Conservation (phyloP, 2,113 vertebrate species). For the Melospiza georgiana region DNA sequence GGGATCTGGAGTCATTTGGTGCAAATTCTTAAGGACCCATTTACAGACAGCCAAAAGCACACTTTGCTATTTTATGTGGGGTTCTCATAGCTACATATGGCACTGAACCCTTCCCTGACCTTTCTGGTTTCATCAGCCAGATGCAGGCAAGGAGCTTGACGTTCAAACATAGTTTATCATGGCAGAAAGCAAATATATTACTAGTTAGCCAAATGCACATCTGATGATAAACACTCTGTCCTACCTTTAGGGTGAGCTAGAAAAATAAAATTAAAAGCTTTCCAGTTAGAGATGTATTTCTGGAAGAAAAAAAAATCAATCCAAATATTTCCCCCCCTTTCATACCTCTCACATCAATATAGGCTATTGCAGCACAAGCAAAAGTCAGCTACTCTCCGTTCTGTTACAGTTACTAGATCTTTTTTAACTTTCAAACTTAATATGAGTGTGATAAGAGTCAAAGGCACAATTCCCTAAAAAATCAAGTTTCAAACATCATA, state of each 20-base stretch:
- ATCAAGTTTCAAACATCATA: background rate
- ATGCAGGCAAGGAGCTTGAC: background rate
- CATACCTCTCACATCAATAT: background rate
- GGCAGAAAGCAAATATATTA: background rate
- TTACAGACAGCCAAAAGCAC: background rate
- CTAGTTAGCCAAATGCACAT: background rate
- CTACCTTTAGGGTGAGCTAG: background rate
- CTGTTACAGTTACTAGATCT: background rate
- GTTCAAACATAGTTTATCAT: background rate
- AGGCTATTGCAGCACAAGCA: background rate
- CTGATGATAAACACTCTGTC: background rate
- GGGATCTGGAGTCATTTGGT: background rate
- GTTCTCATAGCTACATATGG: background rate
- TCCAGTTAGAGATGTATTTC: background rate
- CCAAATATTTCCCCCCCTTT: background rate
- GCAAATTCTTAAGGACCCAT: background rate
- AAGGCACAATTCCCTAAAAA: background rate
- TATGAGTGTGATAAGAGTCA: background rate
- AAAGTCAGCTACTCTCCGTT: background rate
- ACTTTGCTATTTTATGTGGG: background rate
- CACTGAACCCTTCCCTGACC: background rate
- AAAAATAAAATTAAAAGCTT: background rate
- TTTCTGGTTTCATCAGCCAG: background rate
- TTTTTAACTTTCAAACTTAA: background rate
- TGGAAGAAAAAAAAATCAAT: background rate